Evolutionary conservation across 2,797 vertebrate species (phyloP).

Genomic region (Lutjanus argentimaculatus): DNA sequence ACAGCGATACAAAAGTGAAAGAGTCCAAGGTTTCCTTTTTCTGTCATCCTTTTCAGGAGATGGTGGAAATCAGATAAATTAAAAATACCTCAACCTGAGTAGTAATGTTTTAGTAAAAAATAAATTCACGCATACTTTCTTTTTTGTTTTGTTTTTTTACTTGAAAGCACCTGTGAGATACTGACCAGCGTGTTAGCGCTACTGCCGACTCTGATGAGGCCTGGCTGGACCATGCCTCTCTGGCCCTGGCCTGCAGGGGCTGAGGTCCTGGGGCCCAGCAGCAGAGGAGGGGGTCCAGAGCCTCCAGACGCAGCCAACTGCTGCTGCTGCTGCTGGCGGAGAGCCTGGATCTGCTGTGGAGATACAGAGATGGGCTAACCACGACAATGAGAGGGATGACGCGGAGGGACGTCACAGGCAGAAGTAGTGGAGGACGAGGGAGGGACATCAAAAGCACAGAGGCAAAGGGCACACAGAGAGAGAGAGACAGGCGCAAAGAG

Average conservation of each 20-base stretch:
- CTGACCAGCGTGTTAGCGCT: constrained; percentile 91
- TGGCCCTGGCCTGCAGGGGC: constrained; percentile 90
- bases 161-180: constrained; percentile 84
- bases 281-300: constrained; percentile 92
- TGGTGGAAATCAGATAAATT: not conserved
- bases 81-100: not conserved
- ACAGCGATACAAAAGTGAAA: too few species aligned
- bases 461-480: constrained; percentile 68
- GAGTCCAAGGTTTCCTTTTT: not conserved
- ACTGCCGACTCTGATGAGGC: constrained; percentile 91
- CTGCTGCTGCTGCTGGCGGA: constrained; percentile 89
- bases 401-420: constrained; percentile 52
- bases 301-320: constrained; percentile 81
- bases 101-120: not conserved
- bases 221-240: constrained; percentile 90
- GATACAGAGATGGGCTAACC: constrained; percentile 88
- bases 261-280: constrained; percentile 90
- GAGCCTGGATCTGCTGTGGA: constrained; percentile 94
- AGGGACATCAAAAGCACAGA: constrained; percentile 61
- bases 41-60: too few species aligned
- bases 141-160: not conserved
- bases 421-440: constrained; percentile 54
- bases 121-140: not conserved
- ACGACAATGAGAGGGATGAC: constrained; percentile 64
- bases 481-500: constrained; percentile 65